Base-by-base conservation (phyloP, 2,797 vertebrate species). In the Chaenodraco wilsoni region DNA sequence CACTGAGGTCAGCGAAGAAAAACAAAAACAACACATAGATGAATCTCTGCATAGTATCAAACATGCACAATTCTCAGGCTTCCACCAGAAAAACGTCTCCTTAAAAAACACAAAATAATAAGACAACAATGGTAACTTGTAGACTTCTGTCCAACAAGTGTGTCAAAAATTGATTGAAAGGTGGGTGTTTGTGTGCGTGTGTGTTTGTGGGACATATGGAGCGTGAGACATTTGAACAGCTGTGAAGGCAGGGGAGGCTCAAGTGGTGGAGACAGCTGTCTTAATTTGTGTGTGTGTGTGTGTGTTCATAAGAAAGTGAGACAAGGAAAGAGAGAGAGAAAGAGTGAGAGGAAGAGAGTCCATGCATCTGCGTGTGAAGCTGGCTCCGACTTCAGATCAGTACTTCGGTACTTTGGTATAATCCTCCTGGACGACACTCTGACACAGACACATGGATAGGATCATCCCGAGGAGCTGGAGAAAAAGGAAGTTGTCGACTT, bases 401-500 rank as follows among this genome's bases (percentile, higher is more conserved):
- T 98, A 97, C 92, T 97, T 98, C 44, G 98, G 96, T 76, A 99
- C 97, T 95, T 99, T 98, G 94, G 94, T 96, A 87, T 99, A 99
- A 92, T 98, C 97, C 91, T 98, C 97, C 0, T 94, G 95, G 56
- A 96, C 95, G 58, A 99, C 91, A n/a, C 93, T 96, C 91, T 95
- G 97, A 94, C 97, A 99, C 71, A 99, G 84, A 23, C 95, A 97
- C 89, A 99, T 95, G 87, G 98, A 96, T 60, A 99, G 94, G 72
- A 98, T 90, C 95, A 98, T 96, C 14, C 98, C 98, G 72, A 99
- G 93, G 83, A 99, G 93, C 98, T 99, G 93, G 0, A 74, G 54
- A 50, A 77, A 37, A 78, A 84, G 0, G 14, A 44, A 89, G 80
- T 17, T 12, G 48, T 71, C 37, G 17, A 13, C 9, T 74, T 65